Evolutionary conservation across 2,888 invertebrate species (phyloP).

Genomic region (Tortrix viridana): DNA sequence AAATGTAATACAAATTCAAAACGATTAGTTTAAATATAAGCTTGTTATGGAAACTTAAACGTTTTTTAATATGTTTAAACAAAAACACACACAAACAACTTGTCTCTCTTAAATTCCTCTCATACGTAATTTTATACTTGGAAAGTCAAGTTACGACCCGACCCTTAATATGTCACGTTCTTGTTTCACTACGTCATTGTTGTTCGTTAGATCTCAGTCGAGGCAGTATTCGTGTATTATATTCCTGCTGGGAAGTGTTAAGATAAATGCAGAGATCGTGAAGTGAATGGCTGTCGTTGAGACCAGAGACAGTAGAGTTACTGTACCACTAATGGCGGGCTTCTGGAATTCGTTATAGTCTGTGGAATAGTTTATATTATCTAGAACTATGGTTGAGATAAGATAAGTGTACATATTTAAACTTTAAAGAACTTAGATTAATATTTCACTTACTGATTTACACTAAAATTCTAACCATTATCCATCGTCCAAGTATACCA

Average conservation of each 20-base stretch:
- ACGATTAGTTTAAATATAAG: too few relatives aligned
- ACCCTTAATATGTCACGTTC: conserved; percentile 10
- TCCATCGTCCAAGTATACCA: too few relatives aligned
- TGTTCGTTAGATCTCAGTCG: conserved; percentile 23
- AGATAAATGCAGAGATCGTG: conserved; percentile 23
- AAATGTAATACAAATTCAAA: too few relatives aligned
- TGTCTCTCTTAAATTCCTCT: background rate
- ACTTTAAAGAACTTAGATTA: too few relatives aligned
- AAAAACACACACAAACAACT: too few relatives aligned
- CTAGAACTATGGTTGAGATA: too few relatives aligned
- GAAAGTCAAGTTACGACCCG: background rate
- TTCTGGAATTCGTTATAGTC: background rate
- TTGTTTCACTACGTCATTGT: conserved; percentile 6
- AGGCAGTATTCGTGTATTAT: background rate
- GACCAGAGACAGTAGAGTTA: conserved; percentile 20
- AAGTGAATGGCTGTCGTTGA: conserved; percentile 27
- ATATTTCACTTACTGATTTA: too few relatives aligned
- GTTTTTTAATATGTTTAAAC: too few relatives aligned
- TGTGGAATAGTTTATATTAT: background rate
- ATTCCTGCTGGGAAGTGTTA: background rate
- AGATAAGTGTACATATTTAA: too few relatives aligned
- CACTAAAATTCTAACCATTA: too few relatives aligned
- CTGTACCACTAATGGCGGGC: conserved; percentile 23
- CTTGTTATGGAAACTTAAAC: too few relatives aligned
- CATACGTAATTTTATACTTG: background rate